phyloP scores from a whole-genome alignment of 2,113 vertebrate genomes.

The Tetraodon nigroviridis region DNA sequence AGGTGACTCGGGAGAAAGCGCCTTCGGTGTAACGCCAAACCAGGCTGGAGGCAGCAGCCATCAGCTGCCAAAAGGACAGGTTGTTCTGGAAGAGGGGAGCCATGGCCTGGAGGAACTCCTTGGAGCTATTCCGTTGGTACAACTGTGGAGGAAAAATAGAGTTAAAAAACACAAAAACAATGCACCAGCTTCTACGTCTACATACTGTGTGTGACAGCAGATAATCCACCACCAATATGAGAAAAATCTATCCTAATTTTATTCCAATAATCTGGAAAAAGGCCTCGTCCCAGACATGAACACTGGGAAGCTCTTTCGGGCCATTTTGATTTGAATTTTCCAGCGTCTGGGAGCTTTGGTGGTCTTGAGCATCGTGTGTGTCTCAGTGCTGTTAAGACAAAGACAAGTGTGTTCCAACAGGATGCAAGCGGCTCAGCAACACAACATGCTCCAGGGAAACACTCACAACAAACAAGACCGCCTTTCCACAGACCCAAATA shows the following conservation, averaged over 20 bases:
- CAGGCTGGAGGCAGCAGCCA: constrained; percentile 78
- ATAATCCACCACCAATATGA: too few relatives aligned
- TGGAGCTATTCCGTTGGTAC: constrained; percentile 70
- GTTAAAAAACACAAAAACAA: background rate
- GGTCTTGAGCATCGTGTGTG: background rate
- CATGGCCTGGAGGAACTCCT: constrained; percentile 76
- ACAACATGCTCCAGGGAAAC: constrained; percentile 25
- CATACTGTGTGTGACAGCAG: too few relatives aligned
- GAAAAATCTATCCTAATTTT: too few relatives aligned
- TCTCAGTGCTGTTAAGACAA: background rate
- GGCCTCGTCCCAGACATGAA: too few relatives aligned
- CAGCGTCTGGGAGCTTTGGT: background rate
- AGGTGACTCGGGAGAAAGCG: constrained; percentile 84
- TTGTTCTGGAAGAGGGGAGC: constrained; percentile 73
- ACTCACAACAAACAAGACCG: constrained; percentile 35
- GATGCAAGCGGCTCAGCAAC: constrained; percentile 38
- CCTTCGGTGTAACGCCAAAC: constrained; percentile 90
- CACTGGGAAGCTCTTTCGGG: too few relatives aligned
- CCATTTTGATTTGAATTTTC: too few relatives aligned
- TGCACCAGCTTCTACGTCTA: too few relatives aligned
- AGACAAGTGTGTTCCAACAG: constrained; percentile 47
- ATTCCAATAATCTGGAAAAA: too few relatives aligned
- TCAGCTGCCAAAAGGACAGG: constrained; percentile 76
- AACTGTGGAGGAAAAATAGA: constrained; percentile 68
- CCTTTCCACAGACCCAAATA: background rate